These are phyloP conservation scores for Lagodon rhomboides DNA, from an alignment of 2,797 vertebrate species.

Conservation along the genomic window DNA sequence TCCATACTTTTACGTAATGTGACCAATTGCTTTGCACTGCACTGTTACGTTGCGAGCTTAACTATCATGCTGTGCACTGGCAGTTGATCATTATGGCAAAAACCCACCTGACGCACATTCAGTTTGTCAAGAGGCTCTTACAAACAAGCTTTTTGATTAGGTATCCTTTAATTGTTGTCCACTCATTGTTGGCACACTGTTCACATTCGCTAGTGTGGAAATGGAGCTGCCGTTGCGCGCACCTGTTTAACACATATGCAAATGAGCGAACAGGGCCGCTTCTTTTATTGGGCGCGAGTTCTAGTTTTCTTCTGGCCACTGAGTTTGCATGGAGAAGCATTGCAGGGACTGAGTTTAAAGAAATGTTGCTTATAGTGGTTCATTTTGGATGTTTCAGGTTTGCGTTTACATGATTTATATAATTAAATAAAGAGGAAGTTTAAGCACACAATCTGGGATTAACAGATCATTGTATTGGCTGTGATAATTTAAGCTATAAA, in stretches of 20 bases:
- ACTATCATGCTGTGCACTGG: background rate
- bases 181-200: background rate
- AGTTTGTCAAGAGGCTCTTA: background rate
- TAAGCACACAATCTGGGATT: background rate
- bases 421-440: slow-evolving; percentile 3
- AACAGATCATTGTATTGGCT: background rate
- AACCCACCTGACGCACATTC: background rate
- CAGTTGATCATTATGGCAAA: background rate
- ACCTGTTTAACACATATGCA: slow-evolving; percentile 12
- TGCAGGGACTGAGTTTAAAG: background rate
- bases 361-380: background rate
- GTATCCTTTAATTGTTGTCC: background rate
- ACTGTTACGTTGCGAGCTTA: background rate
- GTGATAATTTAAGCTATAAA: background rate
- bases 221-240: background rate
- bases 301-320: background rate
- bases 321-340: background rate
- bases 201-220: slow-evolving; percentile 3
- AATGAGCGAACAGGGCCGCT: background rate
- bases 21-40: background rate
- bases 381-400: background rate
- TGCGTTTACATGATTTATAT: background rate
- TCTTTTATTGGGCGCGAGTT: background rate
- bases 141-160: background rate
- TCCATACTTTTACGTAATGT: background rate